phyloP scores from a whole-genome alignment of 2,113 vertebrate species.

The Symphodus melops region DNA sequence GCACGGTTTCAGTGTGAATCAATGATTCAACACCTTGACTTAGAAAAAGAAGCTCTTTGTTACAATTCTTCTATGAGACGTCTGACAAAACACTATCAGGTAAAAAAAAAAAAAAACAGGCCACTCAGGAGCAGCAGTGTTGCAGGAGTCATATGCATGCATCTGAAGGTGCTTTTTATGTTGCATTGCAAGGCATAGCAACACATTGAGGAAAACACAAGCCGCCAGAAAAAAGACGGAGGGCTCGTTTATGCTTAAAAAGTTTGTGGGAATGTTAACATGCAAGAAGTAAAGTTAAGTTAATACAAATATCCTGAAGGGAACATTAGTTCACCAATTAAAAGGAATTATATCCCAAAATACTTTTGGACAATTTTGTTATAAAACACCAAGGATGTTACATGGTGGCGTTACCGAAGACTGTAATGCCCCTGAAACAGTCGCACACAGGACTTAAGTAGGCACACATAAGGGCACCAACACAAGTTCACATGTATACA shows the following conservation, averaged over 20 bases:
- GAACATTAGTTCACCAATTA: too few species aligned
- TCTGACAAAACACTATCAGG: constrained; percentile 25
- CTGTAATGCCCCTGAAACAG: too few species aligned
- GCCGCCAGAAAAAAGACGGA: neutral
- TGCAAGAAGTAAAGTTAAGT: too few species aligned
- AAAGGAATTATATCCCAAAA: too few species aligned
- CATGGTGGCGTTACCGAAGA: too few species aligned
- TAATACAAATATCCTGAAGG: too few species aligned
- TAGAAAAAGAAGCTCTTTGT: constrained; percentile 23
- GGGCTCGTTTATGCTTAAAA: neutral
- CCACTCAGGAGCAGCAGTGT: constrained; percentile 18
- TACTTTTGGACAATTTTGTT: too few species aligned
- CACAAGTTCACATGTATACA: too few species aligned
- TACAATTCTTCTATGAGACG: constrained; percentile 15
- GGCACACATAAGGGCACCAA: too few species aligned
- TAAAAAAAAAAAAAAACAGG: constrained; percentile 11
- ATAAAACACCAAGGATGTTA: too few species aligned
- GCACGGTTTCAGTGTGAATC: constrained; percentile 35
- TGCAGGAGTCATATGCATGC: neutral
- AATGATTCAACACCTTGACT: constrained; percentile 13
- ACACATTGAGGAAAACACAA: neutral
- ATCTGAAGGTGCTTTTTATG: constrained; percentile 1
- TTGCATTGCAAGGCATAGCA: neutral
- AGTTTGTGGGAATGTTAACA: neutral
- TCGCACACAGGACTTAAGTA: too few species aligned